A percentile compares a stretch with the other conserved stretches of the same genome.
phyloP scores from a whole-genome alignment of 2,113 vertebrate genomes.

The Misgurnus anguillicaudatus region DNA sequence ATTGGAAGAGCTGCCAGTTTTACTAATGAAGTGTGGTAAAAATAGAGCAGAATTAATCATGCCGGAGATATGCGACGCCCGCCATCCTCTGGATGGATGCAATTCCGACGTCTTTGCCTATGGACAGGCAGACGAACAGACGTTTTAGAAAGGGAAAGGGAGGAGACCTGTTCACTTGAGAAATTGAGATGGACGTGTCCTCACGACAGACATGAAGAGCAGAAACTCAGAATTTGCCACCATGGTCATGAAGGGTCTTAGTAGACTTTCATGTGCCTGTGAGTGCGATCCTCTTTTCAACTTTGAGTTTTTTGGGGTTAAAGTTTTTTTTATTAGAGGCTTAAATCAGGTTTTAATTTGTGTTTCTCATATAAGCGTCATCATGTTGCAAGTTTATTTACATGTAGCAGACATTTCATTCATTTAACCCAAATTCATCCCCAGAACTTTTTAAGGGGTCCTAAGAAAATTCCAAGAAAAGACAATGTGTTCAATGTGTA shows the following conservation, averaged over 20 bases:
- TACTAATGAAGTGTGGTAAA: constrained; percentile 27
- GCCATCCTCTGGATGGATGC: constrained; percentile 24
- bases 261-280: not conserved
- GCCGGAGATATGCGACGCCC: not conserved
- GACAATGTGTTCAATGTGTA: too few relatives aligned
- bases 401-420: too few relatives aligned
- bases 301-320: not conserved
- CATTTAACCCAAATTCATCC: too few relatives aligned
- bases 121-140: not conserved
- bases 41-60: constrained; percentile 40
- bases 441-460: too few relatives aligned
- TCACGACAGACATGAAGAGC: not conserved
- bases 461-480: too few relatives aligned
- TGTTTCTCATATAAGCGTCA: too few relatives aligned
- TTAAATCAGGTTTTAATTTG: too few relatives aligned
- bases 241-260: not conserved
- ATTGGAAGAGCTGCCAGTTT: constrained; percentile 21
- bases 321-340: too few relatives aligned
- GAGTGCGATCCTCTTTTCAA: constrained; percentile 1
- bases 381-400: too few relatives aligned
- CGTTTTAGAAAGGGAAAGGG: constrained; percentile 3
- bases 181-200: not conserved
- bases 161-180: not conserved
- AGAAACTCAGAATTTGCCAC: not conserved
- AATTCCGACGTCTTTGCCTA: constrained; percentile 6